phyloP scores from a whole-genome alignment of 2,888 invertebrate genomes.

The Suillia variegata region DNA sequence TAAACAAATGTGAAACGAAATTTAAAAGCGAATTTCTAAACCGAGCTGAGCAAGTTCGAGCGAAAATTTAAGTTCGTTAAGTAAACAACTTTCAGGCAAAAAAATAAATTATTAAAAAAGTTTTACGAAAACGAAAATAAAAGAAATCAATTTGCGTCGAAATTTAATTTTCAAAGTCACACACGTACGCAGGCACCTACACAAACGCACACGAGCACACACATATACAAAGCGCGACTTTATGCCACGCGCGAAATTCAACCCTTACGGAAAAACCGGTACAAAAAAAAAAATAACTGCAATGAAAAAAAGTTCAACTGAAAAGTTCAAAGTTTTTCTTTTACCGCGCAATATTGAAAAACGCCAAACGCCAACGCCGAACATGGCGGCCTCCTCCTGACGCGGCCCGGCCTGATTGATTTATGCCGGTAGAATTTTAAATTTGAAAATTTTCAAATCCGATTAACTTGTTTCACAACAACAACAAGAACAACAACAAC shows the following conservation, averaged over 20 bases:
- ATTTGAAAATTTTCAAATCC: constrained; percentile 19
- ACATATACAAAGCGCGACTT: too few relatives aligned
- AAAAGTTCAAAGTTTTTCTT: neutral
- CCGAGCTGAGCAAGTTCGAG: too few relatives aligned
- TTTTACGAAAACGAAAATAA: too few relatives aligned
- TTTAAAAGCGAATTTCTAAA: too few relatives aligned
- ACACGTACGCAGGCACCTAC: constrained; percentile 10
- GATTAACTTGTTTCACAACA: constrained; percentile 12
- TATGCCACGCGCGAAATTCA: too few relatives aligned
- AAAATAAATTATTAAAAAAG: too few relatives aligned
- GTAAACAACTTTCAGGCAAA: too few relatives aligned
- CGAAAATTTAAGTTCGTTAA: too few relatives aligned
- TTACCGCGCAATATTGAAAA: neutral
- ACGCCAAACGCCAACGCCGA: neutral
- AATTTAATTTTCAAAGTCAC: constrained; percentile 30
- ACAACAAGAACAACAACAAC: too few relatives aligned
- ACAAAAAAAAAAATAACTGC: too few relatives aligned
- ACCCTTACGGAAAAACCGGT: too few relatives aligned
- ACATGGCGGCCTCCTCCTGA: neutral
- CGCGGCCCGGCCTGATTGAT: constrained; percentile 16
- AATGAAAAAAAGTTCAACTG: neutral
- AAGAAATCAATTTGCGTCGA: constrained; percentile 19
- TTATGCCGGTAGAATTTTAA: constrained; percentile 20
- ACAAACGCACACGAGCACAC: constrained; percentile 6
- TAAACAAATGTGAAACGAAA: too few relatives aligned